These are phyloP conservation scores for Indicator indicator DNA, from an alignment of 2,113 vertebrate genomes.

Conservation along the genomic window DNA sequence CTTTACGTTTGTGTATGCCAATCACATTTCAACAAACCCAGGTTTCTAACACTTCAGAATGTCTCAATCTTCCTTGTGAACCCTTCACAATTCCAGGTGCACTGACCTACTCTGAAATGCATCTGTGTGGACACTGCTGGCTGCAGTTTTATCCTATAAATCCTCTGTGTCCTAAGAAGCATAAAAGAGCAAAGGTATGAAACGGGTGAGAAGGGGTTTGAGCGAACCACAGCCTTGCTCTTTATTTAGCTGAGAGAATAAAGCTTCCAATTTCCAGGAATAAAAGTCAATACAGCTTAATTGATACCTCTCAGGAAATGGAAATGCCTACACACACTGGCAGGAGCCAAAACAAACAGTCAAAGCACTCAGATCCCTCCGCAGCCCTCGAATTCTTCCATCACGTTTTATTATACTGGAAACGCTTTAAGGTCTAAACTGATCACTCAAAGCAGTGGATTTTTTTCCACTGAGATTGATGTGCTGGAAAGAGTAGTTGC, in stretches of 20 bases:
- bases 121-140: not conserved
- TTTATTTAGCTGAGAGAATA: constrained; percentile 22
- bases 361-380: not conserved
- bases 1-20: not conserved
- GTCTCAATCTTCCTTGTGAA: not conserved
- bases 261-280: constrained; percentile 62
- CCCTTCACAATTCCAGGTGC: constrained; percentile 12
- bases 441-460: constrained; percentile 38
- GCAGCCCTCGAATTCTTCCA: constrained; percentile 60
- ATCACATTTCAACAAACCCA: not conserved
- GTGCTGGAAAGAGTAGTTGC: not conserved
- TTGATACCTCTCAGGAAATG: constrained; percentile 62
- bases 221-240: not conserved
- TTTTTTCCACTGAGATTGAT: constrained; percentile 61
- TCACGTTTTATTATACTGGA: constrained; percentile 64
- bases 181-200: constrained; percentile 23
- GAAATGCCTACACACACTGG: constrained; percentile 49
- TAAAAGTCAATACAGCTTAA: constrained; percentile 59
- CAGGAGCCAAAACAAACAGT: constrained; percentile 57
- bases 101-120: not conserved
- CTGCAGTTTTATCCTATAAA: not conserved
- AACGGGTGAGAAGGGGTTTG: not conserved
- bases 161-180: not conserved
- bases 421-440: constrained; percentile 23
- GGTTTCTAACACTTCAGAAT: not conserved